These are phyloP conservation scores for Neelides folsomi DNA, from an alignment of 2,888 invertebrate genomes.

Conservation along the genomic window DNA sequence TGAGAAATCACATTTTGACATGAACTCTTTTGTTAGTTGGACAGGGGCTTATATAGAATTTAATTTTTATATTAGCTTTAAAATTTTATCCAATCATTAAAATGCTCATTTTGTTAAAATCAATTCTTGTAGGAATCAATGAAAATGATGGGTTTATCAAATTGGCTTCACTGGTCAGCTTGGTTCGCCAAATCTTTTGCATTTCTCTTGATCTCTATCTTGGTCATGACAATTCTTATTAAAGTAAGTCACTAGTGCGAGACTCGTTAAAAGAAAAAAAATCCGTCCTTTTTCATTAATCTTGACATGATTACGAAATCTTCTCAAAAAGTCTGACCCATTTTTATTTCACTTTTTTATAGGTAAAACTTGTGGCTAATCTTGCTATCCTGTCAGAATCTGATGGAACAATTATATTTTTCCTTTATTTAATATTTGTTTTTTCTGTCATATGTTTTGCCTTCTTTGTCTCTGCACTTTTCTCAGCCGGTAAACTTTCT, in stretches of 20 bases:
- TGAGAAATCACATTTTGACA: too few species aligned
- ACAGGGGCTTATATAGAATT: too few species aligned
- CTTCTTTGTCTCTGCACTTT: constrained; percentile 66
- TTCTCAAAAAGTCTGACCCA: background rate
- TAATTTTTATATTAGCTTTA: too few species aligned
- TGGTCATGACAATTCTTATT: constrained; percentile 39
- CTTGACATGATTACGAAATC: background rate
- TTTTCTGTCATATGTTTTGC: constrained; percentile 59
- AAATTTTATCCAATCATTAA: too few species aligned
- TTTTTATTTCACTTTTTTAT: background rate
- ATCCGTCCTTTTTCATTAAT: background rate
- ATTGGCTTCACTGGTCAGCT: constrained; percentile 72
- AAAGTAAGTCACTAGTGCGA: constrained; percentile 18
- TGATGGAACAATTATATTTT: constrained; percentile 51
- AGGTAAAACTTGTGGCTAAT: constrained; percentile 8
- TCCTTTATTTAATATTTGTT: constrained; percentile 58
- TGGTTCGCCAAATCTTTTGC: constrained; percentile 70
- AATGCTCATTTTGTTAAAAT: too few species aligned
- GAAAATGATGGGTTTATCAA: constrained; percentile 79
- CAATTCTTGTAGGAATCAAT: constrained; percentile 57
- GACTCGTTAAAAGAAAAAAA: background rate
- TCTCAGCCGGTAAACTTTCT: constrained; percentile 54
- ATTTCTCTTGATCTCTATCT: constrained; percentile 49
- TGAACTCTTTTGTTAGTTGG: too few species aligned
- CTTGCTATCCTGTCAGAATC: constrained; percentile 57